These are phyloP conservation scores for Marmota flaviventris DNA, from an alignment of 2,113 vertebrate species.

Conservation along the genomic window DNA sequence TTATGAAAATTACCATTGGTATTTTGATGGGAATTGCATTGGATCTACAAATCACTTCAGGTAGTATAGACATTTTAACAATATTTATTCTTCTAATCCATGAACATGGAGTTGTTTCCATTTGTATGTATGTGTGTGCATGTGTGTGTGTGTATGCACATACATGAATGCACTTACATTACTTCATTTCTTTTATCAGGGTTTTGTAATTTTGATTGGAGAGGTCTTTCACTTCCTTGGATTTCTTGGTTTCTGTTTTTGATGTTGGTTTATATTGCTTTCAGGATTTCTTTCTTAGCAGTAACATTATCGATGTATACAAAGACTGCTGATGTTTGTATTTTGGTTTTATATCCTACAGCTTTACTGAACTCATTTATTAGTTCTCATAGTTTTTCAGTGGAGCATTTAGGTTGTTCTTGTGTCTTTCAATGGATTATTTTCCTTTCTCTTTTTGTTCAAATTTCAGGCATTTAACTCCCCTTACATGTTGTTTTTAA, in stretches of 20 bases:
- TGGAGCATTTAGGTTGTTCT: not conserved
- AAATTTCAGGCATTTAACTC: conserved; percentile 89
- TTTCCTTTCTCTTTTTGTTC: conserved; percentile 86
- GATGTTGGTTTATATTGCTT: not conserved
- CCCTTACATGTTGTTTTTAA: conserved; percentile 68
- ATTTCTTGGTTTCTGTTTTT: not conserved
- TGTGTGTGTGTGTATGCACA: too few relatives aligned
- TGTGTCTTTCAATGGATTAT: conserved; percentile 81
- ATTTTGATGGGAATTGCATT: not conserved
- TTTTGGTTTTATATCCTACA: too few relatives aligned
- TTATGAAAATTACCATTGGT: not conserved
- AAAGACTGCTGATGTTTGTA: too few relatives aligned
- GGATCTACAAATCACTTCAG: not conserved
- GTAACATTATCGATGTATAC: too few relatives aligned
- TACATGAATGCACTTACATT: too few relatives aligned
- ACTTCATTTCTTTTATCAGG: not conserved
- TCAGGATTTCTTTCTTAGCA: not conserved
- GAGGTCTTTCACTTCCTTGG: not conserved
- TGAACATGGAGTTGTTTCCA: not conserved
- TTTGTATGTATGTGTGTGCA: too few relatives aligned
- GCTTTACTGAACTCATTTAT: too few relatives aligned
- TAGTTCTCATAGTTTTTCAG: not conserved
- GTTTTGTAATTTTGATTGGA: not conserved
- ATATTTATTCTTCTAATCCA: not conserved
- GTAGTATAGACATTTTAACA: not conserved